phyloP scores from a whole-genome alignment of 1,140 invertebrate species.

The Belonocnema kinseyi region DNA sequence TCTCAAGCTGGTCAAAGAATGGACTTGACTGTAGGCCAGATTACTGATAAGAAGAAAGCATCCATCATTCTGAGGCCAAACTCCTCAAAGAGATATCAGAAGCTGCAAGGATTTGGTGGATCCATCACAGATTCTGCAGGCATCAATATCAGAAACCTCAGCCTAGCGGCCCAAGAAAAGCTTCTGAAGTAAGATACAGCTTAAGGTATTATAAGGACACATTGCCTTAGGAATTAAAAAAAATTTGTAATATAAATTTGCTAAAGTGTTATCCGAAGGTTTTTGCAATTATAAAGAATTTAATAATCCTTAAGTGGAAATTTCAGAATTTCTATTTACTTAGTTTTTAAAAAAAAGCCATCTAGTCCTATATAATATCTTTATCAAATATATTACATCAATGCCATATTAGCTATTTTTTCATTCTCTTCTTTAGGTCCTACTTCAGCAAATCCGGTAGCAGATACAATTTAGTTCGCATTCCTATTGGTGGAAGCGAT shows the following conservation, averaged over 20 bases:
- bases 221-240: slow-evolving; percentile 1
- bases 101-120: slow-evolving; percentile 88
- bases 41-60: slow-evolving; percentile 40
- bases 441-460: slow-evolving; percentile 76
- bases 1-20: slow-evolving; percentile 77
- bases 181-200: slow-evolving; percentile 77
- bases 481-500: slow-evolving; percentile 80
- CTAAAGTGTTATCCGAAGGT: not conserved
- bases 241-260: slow-evolving; percentile 74
- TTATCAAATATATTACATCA: not conserved
- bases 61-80: slow-evolving; percentile 30
- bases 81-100: slow-evolving; percentile 73
- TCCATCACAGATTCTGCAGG: slow-evolving; percentile 91
- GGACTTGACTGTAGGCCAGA: slow-evolving; percentile 55
- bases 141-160: slow-evolving; percentile 83
- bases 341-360: too few relatives aligned
- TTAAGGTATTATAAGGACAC: too few relatives aligned
- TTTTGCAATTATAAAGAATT: too few relatives aligned
- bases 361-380: not conserved
- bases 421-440: slow-evolving; percentile 54
- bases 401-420: slow-evolving; percentile 4
- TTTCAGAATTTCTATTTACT: too few relatives aligned
- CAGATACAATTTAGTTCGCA: slow-evolving; percentile 78
- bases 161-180: slow-evolving; percentile 75
- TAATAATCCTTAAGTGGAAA: too few relatives aligned